Conservation (phyloP, 2,888 invertebrate genomes). For the Lomographa bimaculata region DNA sequence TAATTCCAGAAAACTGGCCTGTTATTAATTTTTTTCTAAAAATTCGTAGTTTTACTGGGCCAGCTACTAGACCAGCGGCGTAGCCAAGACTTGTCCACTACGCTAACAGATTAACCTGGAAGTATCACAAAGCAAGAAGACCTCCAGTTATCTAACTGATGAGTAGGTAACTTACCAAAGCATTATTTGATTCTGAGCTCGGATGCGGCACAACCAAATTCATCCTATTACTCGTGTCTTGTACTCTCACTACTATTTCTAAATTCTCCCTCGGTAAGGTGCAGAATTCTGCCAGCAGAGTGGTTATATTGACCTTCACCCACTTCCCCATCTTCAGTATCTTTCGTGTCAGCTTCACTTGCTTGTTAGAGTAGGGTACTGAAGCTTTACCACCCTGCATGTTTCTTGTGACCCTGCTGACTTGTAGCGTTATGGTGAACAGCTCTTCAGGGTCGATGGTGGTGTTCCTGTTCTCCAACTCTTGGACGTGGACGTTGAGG, state of each 20-base stretch:
- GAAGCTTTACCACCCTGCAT: slow-evolving; percentile 69
- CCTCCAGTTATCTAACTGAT: too few relatives aligned
- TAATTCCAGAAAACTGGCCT: too few relatives aligned
- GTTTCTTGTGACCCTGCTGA: slow-evolving; percentile 69
- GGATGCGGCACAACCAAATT: slow-evolving; percentile 88
- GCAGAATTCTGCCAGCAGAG: slow-evolving; percentile 90
- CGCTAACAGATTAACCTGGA: too few relatives aligned
- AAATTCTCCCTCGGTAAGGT: slow-evolving; percentile 88
- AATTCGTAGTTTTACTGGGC: too few relatives aligned
- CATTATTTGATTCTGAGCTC: slow-evolving; percentile 80
- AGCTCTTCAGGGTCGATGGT: slow-evolving; percentile 61
- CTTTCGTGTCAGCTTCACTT: slow-evolving; percentile 75
- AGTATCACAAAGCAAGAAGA: too few relatives aligned
- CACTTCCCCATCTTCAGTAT: slow-evolving; percentile 85
- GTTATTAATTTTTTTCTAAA: too few relatives aligned
- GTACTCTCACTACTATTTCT: slow-evolving; percentile 89
- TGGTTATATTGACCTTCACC: slow-evolving; percentile 89
- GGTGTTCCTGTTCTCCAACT: slow-evolving; percentile 62
- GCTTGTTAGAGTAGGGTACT: slow-evolving; percentile 64
- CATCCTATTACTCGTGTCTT: slow-evolving; percentile 84
- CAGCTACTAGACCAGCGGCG: too few relatives aligned
- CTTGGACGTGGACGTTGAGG: slow-evolving; percentile 87
- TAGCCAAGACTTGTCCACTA: too few relatives aligned
- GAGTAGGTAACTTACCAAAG: slow-evolving; percentile 68
- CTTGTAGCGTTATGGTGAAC: slow-evolving; percentile 66